A percentile compares a stretch with the other conserved stretches of the same genome.
Evolutionary conservation across 2,888 invertebrate species (phyloP).

Genomic region (Aphodius granarius): DNA sequence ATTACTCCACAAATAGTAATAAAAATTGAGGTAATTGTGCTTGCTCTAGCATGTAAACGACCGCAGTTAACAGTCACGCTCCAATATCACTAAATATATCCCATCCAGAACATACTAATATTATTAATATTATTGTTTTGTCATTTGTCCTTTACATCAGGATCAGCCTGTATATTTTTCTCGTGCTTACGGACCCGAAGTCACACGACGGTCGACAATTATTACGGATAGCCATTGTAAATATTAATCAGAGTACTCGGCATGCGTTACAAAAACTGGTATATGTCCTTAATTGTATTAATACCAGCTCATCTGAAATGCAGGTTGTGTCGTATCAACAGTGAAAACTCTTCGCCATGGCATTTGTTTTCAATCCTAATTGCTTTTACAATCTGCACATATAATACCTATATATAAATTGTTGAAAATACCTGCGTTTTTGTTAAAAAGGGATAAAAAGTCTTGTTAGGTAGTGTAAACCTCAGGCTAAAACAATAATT

Average conservation of each 20-base stretch:
- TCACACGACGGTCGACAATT: too few species aligned
- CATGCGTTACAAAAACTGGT: neutral
- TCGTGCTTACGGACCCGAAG: too few species aligned
- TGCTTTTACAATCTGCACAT: neutral
- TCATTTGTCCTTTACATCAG: too few species aligned
- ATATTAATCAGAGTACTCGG: neutral
- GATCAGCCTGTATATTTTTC: too few species aligned
- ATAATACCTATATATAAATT: neutral
- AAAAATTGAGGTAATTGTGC: neutral
- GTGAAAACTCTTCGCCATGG: neutral
- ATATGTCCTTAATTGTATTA: neutral
- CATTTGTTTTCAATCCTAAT: neutral
- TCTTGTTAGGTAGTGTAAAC: too few species aligned
- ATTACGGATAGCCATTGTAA: neutral
- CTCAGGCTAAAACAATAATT: slow-evolving; percentile 11
- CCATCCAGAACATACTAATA: too few species aligned
- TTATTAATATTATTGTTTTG: too few species aligned
- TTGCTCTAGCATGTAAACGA: slow-evolving; percentile 5
- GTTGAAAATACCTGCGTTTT: neutral
- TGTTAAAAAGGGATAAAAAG: neutral
- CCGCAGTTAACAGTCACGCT: too few species aligned
- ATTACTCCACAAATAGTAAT: neutral
- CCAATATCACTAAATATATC: too few species aligned
- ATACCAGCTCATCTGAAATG: neutral
- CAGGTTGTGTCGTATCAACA: neutral